These are phyloP conservation scores for Scaptomyza parva DNA, from an alignment of 2,888 invertebrate genomes.

Conservation along the genomic window DNA sequence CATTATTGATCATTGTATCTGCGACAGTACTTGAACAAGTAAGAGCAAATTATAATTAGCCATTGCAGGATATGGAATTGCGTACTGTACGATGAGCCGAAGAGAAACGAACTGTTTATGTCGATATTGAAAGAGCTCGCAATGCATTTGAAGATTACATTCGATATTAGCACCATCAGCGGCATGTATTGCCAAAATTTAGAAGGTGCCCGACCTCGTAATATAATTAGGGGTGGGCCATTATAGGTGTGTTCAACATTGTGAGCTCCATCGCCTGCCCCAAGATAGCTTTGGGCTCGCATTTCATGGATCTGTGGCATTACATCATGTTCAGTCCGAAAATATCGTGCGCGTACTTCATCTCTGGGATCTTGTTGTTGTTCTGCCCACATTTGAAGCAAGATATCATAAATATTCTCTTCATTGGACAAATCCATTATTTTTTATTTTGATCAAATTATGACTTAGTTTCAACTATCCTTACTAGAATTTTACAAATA, in stretches of 20 bases:
- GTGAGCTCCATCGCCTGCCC: slow-evolving; percentile 51
- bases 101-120: not conserved
- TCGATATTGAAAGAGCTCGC: slow-evolving; percentile 16
- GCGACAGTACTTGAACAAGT: slow-evolving; percentile 24
- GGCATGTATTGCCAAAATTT: slow-evolving; percentile 38
- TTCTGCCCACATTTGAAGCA: not conserved
- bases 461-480: not conserved
- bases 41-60: slow-evolving; percentile 15
- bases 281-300: not conserved
- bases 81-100: slow-evolving; percentile 39
- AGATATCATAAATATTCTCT: slow-evolving; percentile 29
- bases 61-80: slow-evolving; percentile 42
- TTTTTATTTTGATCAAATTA: not conserved
- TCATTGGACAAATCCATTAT: slow-evolving; percentile 38
- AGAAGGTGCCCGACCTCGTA: not conserved
- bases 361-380: not conserved
- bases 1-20: slow-evolving; percentile 2
- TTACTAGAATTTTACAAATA: slow-evolving; percentile 6
- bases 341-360: not conserved
- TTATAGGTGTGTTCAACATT: slow-evolving; percentile 13
- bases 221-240: slow-evolving; percentile 9
- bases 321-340: not conserved
- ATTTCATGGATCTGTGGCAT: not conserved
- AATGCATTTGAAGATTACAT: slow-evolving; percentile 18
- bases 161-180: slow-evolving; percentile 32